These are phyloP conservation scores for Gadus macrocephalus DNA, from an alignment of 2,113 vertebrate genomes.

Conservation along the genomic window DNA sequence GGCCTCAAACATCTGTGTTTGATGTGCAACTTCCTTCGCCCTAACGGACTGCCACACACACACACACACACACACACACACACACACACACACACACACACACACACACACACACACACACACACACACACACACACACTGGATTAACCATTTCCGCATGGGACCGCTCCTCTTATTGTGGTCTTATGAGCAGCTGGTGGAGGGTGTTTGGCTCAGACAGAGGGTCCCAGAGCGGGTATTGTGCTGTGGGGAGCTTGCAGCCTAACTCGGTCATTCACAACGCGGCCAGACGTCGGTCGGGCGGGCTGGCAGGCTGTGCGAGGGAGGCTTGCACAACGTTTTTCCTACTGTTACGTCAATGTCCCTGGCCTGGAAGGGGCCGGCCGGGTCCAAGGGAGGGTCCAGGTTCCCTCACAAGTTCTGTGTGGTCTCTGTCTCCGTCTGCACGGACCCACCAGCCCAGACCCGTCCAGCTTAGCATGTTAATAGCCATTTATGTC, in stretches of 20 bases:
- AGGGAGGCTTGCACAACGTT: slow-evolving; percentile 44
- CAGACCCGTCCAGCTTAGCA: no score
- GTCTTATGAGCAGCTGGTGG: slow-evolving; percentile 9
- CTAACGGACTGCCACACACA: not conserved
- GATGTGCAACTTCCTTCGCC: not conserved
- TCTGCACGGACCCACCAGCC: not conserved
- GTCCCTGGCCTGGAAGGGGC: slow-evolving; percentile 38
- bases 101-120: not conserved
- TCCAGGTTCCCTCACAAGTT: slow-evolving; percentile 29
- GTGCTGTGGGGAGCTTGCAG: slow-evolving; percentile 11
- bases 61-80: not conserved
- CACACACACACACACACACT: slow-evolving; percentile 10
- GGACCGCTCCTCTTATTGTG: slow-evolving; percentile 11
- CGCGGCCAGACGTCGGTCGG: slow-evolving; percentile 11
- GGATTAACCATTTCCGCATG: slow-evolving; percentile 16
- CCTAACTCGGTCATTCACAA: slow-evolving; percentile 42
- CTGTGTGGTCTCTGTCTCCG: slow-evolving; percentile 54
- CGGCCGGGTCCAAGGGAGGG: slow-evolving; percentile 22
- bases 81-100: not conserved
- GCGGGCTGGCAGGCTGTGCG: slow-evolving; percentile 27
- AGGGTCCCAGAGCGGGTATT: slow-evolving; percentile 21
- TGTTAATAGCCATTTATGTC: no score
- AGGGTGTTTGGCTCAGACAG: slow-evolving; percentile 34
- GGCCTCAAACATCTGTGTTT: not conserved
- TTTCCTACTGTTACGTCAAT: slow-evolving; percentile 47